Evolutionary conservation across 2,113 vertebrate genomes (phyloP), one percentile per base, ranked within the genome.

Genomic region (Ciconia boyciana): DNA sequence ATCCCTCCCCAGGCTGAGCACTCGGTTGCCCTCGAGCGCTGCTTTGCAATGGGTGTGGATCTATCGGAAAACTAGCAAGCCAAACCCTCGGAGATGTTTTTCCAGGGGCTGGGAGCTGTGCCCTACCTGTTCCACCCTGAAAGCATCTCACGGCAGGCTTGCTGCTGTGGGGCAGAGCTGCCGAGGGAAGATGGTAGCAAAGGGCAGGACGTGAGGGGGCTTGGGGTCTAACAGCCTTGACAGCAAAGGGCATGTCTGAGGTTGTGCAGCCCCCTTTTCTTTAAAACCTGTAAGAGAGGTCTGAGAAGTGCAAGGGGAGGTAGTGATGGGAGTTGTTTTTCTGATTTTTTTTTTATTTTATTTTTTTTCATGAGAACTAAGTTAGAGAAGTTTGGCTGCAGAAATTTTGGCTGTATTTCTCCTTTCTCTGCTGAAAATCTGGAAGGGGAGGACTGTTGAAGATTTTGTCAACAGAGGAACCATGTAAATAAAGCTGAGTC

Each of bases 71-170:
- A 49, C 8, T 24, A 90, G 70, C 80, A 90, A 89, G 48, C 29
- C 46, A 94, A 39, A 72, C 15, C 65, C 94, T 87, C 2, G 1
- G 96, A 95, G 90, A 66, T 85, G 48, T 91, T 97, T 96, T 96
- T 95, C 83, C 95, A 83, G 82, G 86, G 57, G 29, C 81, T 96
- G 75, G 83, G 80, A 92, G 51, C 90, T 1, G 66, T 84, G 95
- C 94, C 75, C 46, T 94, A 83, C 93, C 77, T 80, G 83, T 83
- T 91, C 93, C 69, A 80, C 77, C 75, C 94, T 14, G 87, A 64
- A 77, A 51, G 36, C 54, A 51, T 79, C 66, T 68, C 0, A 0
- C 4, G 10, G 66, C 54, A 69, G 44, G 76, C 41, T 90, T 0
- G 0, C 21, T 60, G 70, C 62, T 44, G 24, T 0, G 0, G 29